These are phyloP conservation scores for Diplosoma virens DNA, from an alignment of 23 tunicate genomes.

Conservation along the genomic window DNA sequence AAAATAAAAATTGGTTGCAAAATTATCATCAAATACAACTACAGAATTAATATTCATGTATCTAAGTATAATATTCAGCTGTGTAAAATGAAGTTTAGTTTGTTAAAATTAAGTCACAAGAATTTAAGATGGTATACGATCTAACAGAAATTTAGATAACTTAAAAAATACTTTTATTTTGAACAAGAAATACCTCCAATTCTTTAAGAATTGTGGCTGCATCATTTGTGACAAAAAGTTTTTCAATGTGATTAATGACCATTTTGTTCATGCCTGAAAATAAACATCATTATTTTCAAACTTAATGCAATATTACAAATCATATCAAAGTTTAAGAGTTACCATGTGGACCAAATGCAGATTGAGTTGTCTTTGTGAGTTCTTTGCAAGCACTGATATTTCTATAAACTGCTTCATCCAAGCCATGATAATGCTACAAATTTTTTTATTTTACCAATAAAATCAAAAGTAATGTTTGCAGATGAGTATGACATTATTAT, in stretches of 20 bases:
- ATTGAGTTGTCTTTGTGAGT: constrained; percentile 67
- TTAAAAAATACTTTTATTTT: too few species aligned
- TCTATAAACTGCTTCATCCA: constrained; percentile 94
- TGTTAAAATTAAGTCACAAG: too few species aligned
- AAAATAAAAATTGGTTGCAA: neutral
- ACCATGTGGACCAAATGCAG: constrained; percentile 95
- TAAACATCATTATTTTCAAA: neutral
- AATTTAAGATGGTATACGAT: too few species aligned
- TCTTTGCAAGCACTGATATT: constrained; percentile 85
- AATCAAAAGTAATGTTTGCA: too few species aligned
- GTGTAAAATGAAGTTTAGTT: neutral
- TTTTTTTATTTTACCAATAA: too few species aligned
- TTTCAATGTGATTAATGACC: constrained; percentile 99
- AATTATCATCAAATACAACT: neutral
- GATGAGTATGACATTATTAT: too few species aligned
- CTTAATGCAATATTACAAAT: neutral
- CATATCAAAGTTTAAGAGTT: neutral
- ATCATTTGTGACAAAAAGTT: constrained; percentile 97
- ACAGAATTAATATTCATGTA: neutral
- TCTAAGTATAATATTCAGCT: neutral
- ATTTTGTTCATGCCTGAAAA: constrained; percentile 96
- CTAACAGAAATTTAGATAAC: too few species aligned
- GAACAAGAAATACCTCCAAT: constrained; percentile 82
- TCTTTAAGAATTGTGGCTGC: constrained; percentile 97
- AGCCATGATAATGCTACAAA: constrained; percentile 70